These are phyloP conservation scores for Dicranocentrus wangi DNA, from an alignment of 2,888 invertebrate species.

Conservation along the genomic window DNA sequence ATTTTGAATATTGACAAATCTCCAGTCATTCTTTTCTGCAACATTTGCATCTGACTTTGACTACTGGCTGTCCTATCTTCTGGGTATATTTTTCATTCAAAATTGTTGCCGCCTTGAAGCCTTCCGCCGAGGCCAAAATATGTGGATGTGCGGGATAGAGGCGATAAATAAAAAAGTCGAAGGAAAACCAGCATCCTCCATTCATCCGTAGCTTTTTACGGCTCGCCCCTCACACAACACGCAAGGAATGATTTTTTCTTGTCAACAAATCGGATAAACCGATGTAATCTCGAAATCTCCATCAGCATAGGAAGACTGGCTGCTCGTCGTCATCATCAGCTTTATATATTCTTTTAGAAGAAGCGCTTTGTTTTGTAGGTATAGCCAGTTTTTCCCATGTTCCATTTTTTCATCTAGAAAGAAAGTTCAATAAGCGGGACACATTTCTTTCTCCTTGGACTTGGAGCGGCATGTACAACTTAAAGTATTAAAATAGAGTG, in stretches of 20 bases:
- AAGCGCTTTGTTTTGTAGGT: not conserved
- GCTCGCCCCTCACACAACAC: not conserved
- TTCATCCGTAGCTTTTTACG: too few relatives aligned
- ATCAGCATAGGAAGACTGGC: constrained; percentile 32
- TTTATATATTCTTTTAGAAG: constrained; percentile 11
- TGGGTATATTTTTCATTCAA: constrained; percentile 35
- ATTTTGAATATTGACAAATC: constrained; percentile 28
- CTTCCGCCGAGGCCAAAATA: not conserved
- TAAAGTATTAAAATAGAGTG: constrained; percentile 11
- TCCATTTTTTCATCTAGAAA: constrained; percentile 8
- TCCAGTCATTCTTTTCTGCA: constrained; percentile 21
- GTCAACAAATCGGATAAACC: constrained; percentile 51
- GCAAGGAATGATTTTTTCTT: constrained; percentile 39
- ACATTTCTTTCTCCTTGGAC: not conserved
- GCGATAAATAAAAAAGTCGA: too few relatives aligned
- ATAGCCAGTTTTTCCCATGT: not conserved
- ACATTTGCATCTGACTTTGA: constrained; percentile 41
- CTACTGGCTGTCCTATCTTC: constrained; percentile 24
- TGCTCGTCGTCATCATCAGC: constrained; percentile 15
- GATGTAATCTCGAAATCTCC: constrained; percentile 34
- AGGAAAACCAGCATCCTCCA: too few relatives aligned
- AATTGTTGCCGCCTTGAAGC: too few relatives aligned
- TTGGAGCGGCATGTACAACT: not conserved
- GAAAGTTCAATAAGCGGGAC: constrained; percentile 11
- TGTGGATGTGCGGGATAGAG: not conserved